Percentiles rank a stretch among this genome's conserved stretches.
Conservation (phyloP, 2,797 vertebrate genomes). For the Tadarida brasiliensis region DNA sequence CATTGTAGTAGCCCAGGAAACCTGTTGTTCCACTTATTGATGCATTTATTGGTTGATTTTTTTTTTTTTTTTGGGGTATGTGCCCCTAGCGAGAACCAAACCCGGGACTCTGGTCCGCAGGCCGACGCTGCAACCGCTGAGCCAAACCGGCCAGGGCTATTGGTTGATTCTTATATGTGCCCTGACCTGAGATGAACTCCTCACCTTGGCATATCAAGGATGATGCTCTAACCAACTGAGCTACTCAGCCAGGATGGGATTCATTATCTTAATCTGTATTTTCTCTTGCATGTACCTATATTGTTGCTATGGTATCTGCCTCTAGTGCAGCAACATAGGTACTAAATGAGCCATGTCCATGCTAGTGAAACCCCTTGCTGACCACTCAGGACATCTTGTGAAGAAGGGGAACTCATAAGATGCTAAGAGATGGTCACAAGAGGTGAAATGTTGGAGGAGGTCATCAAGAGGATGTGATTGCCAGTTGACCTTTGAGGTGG, state of each 20-base stretch:
- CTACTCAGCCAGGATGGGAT: too few relatives aligned
- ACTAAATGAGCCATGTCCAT: background rate
- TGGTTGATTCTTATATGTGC: too few relatives aligned
- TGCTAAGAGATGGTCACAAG: background rate
- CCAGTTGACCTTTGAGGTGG: background rate
- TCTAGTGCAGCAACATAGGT: background rate
- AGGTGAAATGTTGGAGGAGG: background rate
- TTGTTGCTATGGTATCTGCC: background rate
- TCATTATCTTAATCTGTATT: background rate
- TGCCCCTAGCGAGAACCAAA: too few relatives aligned
- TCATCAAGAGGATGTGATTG: background rate
- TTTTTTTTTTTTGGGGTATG: too few relatives aligned
- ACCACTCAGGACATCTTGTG: background rate
- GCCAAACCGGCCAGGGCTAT: too few relatives aligned
- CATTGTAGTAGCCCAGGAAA: slow-evolving; percentile 77
- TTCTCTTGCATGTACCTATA: background rate
- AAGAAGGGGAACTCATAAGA: background rate
- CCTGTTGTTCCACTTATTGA: background rate
- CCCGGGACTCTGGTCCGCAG: too few relatives aligned
- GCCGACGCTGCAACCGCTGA: too few relatives aligned
- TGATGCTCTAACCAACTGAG: too few relatives aligned
- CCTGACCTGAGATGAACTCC: too few relatives aligned
- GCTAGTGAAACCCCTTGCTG: background rate
- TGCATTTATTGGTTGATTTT: too few relatives aligned
- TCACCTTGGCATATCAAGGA: too few relatives aligned